These are phyloP conservation scores for Phoxinus phoxinus DNA, from an alignment of 2,113 vertebrate genomes.

Conservation along the genomic window DNA sequence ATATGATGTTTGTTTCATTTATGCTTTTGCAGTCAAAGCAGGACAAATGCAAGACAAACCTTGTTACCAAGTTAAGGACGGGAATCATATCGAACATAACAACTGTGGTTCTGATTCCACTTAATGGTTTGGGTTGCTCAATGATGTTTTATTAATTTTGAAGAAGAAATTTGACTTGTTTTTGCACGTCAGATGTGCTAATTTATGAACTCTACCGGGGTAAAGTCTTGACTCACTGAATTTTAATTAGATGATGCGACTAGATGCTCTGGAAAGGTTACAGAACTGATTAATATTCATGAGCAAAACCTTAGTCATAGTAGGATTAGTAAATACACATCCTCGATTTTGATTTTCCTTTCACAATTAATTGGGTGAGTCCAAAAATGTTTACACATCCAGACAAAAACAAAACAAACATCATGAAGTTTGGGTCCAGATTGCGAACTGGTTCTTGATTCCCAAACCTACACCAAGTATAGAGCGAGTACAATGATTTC, in stretches of 20 bases:
- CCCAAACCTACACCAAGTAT: background rate
- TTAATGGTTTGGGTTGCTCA: background rate
- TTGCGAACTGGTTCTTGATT: background rate
- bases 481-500: background rate
- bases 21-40: background rate
- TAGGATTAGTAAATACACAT: background rate
- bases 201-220: background rate
- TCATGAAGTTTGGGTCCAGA: background rate
- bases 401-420: background rate
- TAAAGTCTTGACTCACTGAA: constrained; percentile 14
- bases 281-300: background rate
- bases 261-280: background rate
- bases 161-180: background rate
- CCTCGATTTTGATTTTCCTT: background rate
- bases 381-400: background rate
- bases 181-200: background rate
- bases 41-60: background rate
- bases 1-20: background rate
- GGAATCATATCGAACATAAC: background rate
- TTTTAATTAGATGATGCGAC: background rate
- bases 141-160: background rate
- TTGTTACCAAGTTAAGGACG: background rate
- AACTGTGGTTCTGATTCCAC: background rate
- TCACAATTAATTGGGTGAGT: background rate
- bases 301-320: background rate